Evolutionary conservation across 2,888 invertebrate genomes (phyloP), one percentile per base, ranked within the genome.

Genomic region (Diachrysia chrysitis): DNA sequence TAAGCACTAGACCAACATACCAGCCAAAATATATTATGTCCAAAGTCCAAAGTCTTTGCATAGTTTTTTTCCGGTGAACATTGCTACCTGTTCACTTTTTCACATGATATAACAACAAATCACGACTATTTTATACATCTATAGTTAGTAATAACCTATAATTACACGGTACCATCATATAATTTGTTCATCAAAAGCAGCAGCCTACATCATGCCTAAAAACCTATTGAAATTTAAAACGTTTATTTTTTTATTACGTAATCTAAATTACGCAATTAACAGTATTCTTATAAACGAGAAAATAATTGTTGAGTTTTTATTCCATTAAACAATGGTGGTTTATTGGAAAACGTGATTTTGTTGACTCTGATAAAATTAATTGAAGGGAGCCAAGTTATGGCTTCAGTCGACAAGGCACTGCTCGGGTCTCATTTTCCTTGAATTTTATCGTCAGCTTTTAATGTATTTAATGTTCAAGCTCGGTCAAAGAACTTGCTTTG

Each of bases 401-500:
- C 76, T 75, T 63, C 76, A 62, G 46, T 14, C 60, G 67, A 63
- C 63, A 68, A 62, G 37, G 46, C 23, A 55, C 19, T 53, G 55
- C 2, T 65, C 53, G 62, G 32, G 12, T 42, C 12, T 19, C 17
- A 35, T 77, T 77, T 73, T 69, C 69, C 73, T 76, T 59, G 21
- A 62, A 58, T 65, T 64, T 53, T 19, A 21, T 37, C 17, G 19
- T 23, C 25, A 58, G 19, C 23, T 66, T 32, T 59, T 51, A 60
- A 64, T 64, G 58, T 56, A 69, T 70, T 70, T 58, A 54, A 71
- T 62, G 62, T 62, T 46, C 48, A 48, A 21, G 56, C 32, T 58
- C 37, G 74, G 74, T 71, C 74, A 75, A 63, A 63, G 63, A 75
- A 66, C 76, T 75, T 35, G 51, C 21, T 19, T 25, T 46, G 35